Base-by-base conservation (phyloP, 2,797 vertebrate species). In the Psittacula echo region DNA sequence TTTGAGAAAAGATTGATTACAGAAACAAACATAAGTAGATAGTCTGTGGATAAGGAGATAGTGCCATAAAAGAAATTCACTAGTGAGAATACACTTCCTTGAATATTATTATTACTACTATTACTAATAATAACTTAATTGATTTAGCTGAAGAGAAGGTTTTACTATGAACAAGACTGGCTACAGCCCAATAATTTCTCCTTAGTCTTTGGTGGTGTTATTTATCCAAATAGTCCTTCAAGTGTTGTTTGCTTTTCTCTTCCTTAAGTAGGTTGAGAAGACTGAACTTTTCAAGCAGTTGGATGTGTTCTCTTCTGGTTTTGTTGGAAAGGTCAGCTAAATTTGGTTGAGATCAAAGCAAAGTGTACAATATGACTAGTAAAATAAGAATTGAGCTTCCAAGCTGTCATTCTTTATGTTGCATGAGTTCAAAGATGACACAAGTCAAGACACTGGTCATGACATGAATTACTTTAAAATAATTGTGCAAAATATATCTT, bases 301-400 rank as follows among this genome's bases (percentile, higher is more conserved):
- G 75, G 11, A 41, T 74, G 41, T 5, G n/a, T 89, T 92, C 22
- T 79, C 58, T 68, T 48, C 45, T 85, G 61, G 26, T 83, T 85
- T 92, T 80, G 9, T n/a, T 87, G 51, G 34, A 91, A 89, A 90
- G 66, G 42, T 87, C 72, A 60, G 34, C 41, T 89, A 94, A 89
- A 92, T 90, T 82, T 74, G 58, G 45, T 29, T 62, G 75, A 87
- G 48, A 37, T 74, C 70, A 85, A 60, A 82, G 14, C 17, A 64
- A 64, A 39, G 22, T 61, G 29, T 77, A 48, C 27, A 44, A 32
- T 11, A 60, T 23, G 41, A 45, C 34, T 74, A 51, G 58, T 29
- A 29, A 89, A 94, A 66, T 7, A 56, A 41, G 41, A 91, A 37
- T 62, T 83, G 82, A 93, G 51, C 79, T 82, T 27, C 81, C 39